These are phyloP conservation scores for Protobothrops mucrosquamatus DNA, from an alignment of 2,113 vertebrate genomes.

Conservation along the genomic window DNA sequence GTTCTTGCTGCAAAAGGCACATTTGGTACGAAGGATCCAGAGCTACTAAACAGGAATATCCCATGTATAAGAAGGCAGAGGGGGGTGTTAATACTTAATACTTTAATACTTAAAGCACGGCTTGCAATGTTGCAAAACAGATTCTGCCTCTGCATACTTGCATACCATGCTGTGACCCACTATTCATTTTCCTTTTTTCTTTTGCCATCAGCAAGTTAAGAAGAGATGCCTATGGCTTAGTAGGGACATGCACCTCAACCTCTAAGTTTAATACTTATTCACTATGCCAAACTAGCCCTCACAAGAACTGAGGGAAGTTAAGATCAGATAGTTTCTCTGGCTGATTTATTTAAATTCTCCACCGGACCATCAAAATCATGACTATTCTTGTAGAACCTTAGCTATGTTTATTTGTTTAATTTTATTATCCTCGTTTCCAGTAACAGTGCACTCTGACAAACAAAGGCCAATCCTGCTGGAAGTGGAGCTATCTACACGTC, in stretches of 20 bases:
- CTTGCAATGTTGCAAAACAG: neutral
- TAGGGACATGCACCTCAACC: neutral
- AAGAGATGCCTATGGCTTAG: neutral
- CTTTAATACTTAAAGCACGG: neutral
- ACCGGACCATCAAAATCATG: neutral
- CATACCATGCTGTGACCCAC: neutral
- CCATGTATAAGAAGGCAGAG: neutral
- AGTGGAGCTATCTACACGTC: neutral
- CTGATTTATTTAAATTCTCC: neutral
- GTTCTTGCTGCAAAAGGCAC: neutral
- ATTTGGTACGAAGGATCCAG: neutral
- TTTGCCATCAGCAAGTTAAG: neutral
- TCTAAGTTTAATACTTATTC: neutral
- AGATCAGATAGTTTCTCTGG: neutral
- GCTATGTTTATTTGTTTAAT: neutral
- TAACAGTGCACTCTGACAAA: neutral
- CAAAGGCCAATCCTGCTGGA: neutral
- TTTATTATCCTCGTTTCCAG: neutral
- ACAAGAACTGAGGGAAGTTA: neutral
- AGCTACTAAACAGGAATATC: neutral
- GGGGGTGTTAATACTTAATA: too few species aligned
- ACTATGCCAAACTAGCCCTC: neutral
- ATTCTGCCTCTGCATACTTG: neutral
- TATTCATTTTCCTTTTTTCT: neutral
- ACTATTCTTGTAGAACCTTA: neutral